Conservation (phyloP, 1,140 invertebrate species). For the Nymphalis io region DNA sequence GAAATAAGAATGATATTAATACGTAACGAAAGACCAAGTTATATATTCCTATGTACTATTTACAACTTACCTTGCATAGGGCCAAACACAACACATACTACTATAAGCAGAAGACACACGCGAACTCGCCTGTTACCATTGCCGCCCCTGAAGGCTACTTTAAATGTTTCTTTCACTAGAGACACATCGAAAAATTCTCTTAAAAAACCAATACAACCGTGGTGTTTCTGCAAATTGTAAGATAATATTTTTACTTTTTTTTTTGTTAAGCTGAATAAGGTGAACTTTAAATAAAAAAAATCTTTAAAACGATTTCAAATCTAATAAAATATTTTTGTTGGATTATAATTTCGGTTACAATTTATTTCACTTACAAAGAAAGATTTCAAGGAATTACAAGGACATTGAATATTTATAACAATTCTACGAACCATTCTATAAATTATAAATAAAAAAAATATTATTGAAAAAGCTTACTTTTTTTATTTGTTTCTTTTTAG, state of each 20-base stretch:
- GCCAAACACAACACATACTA: conserved; percentile 90
- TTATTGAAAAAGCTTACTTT: conserved; percentile 38
- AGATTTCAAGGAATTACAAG: no score
- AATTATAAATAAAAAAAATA: not conserved
- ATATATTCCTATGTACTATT: not conserved
- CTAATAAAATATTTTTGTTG: no score
- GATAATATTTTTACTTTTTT: not conserved
- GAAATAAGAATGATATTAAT: conserved; percentile 41
- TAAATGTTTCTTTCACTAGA: conserved; percentile 87
- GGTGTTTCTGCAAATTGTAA: conserved; percentile 41
- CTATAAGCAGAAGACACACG: conserved; percentile 87
- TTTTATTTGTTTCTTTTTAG: conserved; percentile 57
- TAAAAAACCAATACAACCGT: conserved; percentile 55
- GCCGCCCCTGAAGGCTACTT: conserved; percentile 87
- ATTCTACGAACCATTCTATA: no score
- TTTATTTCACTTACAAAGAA: no score
- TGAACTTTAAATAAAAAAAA: no score
- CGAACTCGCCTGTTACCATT: conserved; percentile 85
- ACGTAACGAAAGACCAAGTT: not conserved
- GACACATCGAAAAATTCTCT: conserved; percentile 87
- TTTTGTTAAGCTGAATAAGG: no score
- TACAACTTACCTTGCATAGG: conserved; percentile 86
- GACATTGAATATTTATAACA: no score
- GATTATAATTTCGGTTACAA: no score
- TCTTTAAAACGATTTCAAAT: no score